Percentiles rank a stretch among this genome's conserved stretches.
Evolutionary conservation across 2,888 invertebrate genomes (phyloP).

Genomic region (Microctonus hyperodae): DNA sequence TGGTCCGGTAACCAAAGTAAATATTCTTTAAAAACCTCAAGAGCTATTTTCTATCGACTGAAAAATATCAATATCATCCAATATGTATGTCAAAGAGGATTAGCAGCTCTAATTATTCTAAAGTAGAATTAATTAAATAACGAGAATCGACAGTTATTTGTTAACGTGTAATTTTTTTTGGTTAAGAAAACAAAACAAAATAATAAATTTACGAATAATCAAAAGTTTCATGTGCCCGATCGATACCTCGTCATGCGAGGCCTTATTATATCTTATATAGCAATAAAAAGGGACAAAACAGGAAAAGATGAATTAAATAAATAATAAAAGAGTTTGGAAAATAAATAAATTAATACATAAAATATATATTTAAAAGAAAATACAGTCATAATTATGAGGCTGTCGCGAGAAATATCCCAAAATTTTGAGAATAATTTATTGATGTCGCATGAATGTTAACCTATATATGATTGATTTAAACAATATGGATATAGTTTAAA

Average conservation of each 20-base stretch:
- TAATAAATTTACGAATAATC: conserved; percentile 27
- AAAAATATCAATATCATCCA: background rate
- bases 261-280: conserved; percentile 9
- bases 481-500: conserved; percentile 22
- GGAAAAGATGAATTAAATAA: background rate
- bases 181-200: background rate
- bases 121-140: background rate
- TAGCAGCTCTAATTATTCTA: conserved; percentile 9
- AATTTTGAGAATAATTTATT: conserved; percentile 28
- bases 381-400: conserved; percentile 3
- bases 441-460: conserved; percentile 35
- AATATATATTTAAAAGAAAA: background rate
- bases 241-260: conserved; percentile 16
- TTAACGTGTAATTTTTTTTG: conserved; percentile 3
- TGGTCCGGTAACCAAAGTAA: conserved; percentile 65
- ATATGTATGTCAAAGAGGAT: background rate
- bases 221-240: conserved; percentile 27
- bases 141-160: background rate
- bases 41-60: background rate
- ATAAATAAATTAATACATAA: conserved; percentile 5
- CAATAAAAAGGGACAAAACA: background rate
- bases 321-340: background rate
- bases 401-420: background rate
- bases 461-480: background rate
- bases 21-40: conserved; percentile 63